phyloP scores from a whole-genome alignment of 2,888 invertebrate genomes.

The Watsonalla binaria region DNA sequence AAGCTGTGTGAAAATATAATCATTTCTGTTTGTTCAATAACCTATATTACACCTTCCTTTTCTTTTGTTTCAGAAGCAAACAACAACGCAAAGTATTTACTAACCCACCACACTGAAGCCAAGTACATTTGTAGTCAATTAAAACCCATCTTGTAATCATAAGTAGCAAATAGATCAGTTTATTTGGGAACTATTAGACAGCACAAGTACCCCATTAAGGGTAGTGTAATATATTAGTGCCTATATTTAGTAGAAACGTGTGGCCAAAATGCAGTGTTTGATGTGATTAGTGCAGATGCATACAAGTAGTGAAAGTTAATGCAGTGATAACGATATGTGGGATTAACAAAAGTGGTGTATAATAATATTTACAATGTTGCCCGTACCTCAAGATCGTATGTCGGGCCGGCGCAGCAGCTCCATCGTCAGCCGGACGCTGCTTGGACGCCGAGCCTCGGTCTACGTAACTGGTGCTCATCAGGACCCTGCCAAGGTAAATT shows the following conservation, averaged over 20 bases:
- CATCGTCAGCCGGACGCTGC: constrained; percentile 81
- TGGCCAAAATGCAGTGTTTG: constrained; percentile 17
- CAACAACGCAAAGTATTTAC: constrained; percentile 7
- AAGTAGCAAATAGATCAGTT: background rate
- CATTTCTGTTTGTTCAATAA: constrained; percentile 9
- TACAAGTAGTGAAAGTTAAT: constrained; percentile 8
- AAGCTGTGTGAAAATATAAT: constrained; percentile 2
- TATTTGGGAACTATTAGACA: too few relatives aligned
- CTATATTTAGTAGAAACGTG: constrained; percentile 14
- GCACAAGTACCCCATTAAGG: background rate
- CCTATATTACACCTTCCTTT: background rate
- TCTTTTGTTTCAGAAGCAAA: constrained; percentile 32
- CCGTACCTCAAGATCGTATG: constrained; percentile 76
- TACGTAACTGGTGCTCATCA: constrained; percentile 80
- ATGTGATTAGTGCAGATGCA: constrained; percentile 9
- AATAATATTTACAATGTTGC: constrained; percentile 55
- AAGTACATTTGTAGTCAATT: background rate
- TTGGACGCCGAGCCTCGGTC: constrained; percentile 82
- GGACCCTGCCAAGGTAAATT: constrained; percentile 82
- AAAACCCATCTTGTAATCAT: background rate
- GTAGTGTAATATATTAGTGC: constrained; percentile 32
- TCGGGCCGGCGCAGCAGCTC: constrained; percentile 83
- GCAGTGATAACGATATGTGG: background rate
- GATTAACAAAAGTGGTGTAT: constrained; percentile 7
- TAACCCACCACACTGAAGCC: background rate